Percentiles rank a stretch among this genome's conserved stretches.
Conservation (phyloP, 2,113 vertebrate genomes). For the Anoura caudifer region DNA sequence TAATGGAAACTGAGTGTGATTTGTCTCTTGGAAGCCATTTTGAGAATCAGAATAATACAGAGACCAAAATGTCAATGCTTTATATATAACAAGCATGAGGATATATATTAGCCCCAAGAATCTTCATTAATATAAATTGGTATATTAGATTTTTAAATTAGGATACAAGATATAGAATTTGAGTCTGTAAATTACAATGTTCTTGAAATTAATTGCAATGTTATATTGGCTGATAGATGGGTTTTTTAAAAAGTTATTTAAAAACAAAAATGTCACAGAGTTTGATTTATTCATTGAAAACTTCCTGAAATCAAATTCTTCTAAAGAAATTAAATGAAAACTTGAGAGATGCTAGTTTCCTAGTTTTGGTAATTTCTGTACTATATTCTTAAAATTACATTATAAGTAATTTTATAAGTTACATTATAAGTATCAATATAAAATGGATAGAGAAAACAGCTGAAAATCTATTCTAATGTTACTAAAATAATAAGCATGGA, state of each 20-base stretch:
- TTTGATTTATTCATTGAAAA: slow-evolving; percentile 38
- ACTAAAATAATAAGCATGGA: not conserved
- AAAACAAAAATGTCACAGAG: slow-evolving; percentile 54
- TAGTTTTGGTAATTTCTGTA: not conserved
- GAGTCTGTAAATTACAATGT: slow-evolving; percentile 68
- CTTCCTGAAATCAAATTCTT: slow-evolving; percentile 35
- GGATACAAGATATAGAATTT: slow-evolving; percentile 61
- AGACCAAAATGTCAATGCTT: slow-evolving; percentile 62
- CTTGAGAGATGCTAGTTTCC: not conserved
- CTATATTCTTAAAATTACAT: not conserved
- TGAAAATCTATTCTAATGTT: not conserved
- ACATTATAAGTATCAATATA: not conserved
- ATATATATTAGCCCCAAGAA: slow-evolving; percentile 61
- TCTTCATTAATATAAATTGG: slow-evolving; percentile 79
- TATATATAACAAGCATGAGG: slow-evolving; percentile 55
- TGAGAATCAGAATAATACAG: slow-evolving; percentile 46
- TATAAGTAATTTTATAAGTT: slow-evolving; percentile 22
- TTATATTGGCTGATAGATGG: slow-evolving; percentile 66
- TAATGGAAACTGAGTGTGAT: slow-evolving; percentile 36
- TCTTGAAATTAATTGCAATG: slow-evolving; percentile 65
- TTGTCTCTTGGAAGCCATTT: slow-evolving; percentile 62
- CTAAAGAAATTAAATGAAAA: slow-evolving; percentile 18
- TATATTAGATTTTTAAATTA: slow-evolving; percentile 73
- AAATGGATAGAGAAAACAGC: not conserved
- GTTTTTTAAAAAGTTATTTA: slow-evolving; percentile 56